These are phyloP conservation scores for Tiaroga cobitis DNA, from an alignment of 2,797 vertebrate genomes.

Conservation along the genomic window DNA sequence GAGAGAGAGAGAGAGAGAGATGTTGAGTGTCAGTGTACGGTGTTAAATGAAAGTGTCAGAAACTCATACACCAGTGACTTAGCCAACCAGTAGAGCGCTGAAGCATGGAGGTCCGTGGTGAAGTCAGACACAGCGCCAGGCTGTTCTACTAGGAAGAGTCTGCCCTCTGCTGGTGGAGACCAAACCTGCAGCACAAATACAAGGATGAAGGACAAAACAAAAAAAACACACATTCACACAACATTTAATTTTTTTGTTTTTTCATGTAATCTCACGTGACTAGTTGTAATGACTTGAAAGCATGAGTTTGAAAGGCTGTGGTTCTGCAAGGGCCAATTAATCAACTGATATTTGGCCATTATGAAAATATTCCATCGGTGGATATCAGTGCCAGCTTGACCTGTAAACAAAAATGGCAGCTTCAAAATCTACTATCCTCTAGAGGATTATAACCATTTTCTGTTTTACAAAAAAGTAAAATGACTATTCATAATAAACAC, in stretches of 20 bases:
- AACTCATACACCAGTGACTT: slow-evolving; percentile 49
- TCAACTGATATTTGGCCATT: not conserved
- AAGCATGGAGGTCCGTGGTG: slow-evolving; percentile 33
- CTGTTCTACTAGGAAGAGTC: slow-evolving; percentile 69
- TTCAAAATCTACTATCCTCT: not conserved
- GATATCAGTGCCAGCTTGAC: not conserved
- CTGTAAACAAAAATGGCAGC: not conserved
- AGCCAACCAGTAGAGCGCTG: slow-evolving; percentile 50
- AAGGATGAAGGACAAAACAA: not conserved
- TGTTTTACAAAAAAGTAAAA: not conserved
- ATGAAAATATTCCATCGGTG: not conserved
- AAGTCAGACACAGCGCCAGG: slow-evolving; percentile 34
- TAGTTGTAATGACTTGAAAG: not conserved
- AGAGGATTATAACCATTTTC: not conserved
- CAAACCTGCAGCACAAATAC: slow-evolving; percentile 50
- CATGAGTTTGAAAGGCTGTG: not conserved
- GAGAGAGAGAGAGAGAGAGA: not conserved
- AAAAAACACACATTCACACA: not conserved
- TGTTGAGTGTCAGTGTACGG: slow-evolving; percentile 58
- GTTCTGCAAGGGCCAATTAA: not conserved
- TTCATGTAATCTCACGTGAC: not conserved
- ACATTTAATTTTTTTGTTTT: no score
- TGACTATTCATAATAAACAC: not conserved
- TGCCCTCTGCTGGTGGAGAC: slow-evolving; percentile 76
- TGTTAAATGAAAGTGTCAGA: slow-evolving; percentile 66